A percentile compares a stretch with the other conserved stretches of the same genome.
These are phyloP conservation scores for Ranitomeya imitator DNA, from an alignment of 2,113 vertebrate species.

Conservation along the genomic window DNA sequence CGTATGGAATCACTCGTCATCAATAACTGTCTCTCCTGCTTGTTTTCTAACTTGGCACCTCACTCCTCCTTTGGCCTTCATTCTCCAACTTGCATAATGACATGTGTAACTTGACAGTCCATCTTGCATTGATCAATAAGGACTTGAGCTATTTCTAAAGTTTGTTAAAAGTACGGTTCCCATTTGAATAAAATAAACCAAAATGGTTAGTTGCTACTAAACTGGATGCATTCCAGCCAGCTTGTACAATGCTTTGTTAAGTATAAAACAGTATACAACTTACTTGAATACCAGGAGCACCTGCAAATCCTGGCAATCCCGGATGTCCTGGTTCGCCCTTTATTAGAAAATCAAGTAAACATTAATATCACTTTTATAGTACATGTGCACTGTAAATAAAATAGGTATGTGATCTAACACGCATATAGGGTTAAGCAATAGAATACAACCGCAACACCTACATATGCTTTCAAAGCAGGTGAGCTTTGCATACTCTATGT, in stretches of 20 bases:
- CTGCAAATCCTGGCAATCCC: conserved; percentile 78
- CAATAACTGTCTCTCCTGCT: too few relatives aligned
- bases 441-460: not conserved
- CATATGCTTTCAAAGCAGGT: not conserved
- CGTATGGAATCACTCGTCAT: too few relatives aligned
- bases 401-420: not conserved
- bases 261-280: not conserved
- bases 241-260: not conserved
- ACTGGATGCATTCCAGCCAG: not conserved
- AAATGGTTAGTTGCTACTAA: not conserved
- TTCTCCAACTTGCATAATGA: too few relatives aligned
- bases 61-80: too few relatives aligned
- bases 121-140: too few relatives aligned
- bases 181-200: too few relatives aligned
- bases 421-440: not conserved
- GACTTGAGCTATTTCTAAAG: too few relatives aligned
- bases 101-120: too few relatives aligned
- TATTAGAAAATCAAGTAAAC: not conserved
- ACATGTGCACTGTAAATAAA: not conserved
- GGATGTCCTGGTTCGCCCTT: conserved; percentile 78
- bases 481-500: too few relatives aligned
- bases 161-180: too few relatives aligned
- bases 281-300: conserved; percentile 84
- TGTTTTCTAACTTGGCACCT: too few relatives aligned
- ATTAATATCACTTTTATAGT: not conserved